These are phyloP conservation scores for Vipera latastei DNA, from an alignment of 2,797 vertebrate species.

Conservation along the genomic window DNA sequence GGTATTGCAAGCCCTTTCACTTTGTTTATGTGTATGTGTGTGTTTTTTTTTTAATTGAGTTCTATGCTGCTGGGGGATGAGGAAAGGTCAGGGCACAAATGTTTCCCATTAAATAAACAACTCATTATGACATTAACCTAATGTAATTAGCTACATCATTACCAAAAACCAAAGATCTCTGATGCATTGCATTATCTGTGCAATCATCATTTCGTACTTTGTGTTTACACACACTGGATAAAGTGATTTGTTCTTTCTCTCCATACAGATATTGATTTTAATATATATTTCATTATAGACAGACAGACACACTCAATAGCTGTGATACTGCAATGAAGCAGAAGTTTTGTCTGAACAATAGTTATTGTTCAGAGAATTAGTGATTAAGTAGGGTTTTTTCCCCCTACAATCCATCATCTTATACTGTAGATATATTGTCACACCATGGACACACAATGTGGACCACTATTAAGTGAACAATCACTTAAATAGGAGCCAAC, in stretches of 20 bases:
- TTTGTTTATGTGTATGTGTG: neutral
- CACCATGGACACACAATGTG: neutral
- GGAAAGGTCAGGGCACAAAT: neutral
- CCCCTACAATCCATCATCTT: neutral
- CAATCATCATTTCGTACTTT: neutral
- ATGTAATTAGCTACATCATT: slow-evolving; percentile 51
- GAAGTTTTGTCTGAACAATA: neutral
- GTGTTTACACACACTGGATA: neutral
- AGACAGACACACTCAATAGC: neutral
- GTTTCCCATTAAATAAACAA: slow-evolving; percentile 25
- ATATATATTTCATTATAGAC: neutral
- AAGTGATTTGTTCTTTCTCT: neutral
- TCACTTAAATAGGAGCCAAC: too few relatives aligned
- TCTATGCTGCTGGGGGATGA: neutral
- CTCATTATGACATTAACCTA: slow-evolving; percentile 50
- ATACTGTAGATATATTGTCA: neutral
- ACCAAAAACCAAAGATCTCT: slow-evolving; percentile 45
- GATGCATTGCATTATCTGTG: slow-evolving; percentile 44
- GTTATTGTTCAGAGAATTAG: neutral
- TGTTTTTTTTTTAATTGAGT: neutral
- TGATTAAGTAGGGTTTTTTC: neutral
- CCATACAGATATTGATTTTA: neutral
- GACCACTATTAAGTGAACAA: too few relatives aligned
- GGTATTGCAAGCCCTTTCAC: too few relatives aligned
- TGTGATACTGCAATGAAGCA: neutral